Base-by-base conservation (phyloP, 2,888 invertebrate species). In the Strigamia transsilvanica region DNA sequence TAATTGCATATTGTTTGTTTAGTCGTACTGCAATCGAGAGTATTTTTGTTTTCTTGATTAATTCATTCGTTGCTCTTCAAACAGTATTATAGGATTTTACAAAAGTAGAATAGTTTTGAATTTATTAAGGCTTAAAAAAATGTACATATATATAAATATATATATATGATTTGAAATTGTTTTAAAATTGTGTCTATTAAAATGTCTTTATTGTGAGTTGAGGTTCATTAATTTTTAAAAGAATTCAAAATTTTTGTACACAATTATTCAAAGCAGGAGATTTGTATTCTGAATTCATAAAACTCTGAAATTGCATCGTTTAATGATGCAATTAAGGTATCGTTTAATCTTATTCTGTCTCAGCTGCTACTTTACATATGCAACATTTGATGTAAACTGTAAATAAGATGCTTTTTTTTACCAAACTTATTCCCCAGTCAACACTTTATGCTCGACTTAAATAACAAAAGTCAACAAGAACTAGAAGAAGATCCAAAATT, bases 81-180 rank as follows among this genome's bases (percentile, higher is more conserved):
- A 32, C 73, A 73, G 73, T 73, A 73, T 73, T 73, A 73, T 73
- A 73, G 73, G 73, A 73, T 73, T 73, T 73, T 13, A 73, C n/a
- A 73, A 9, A 18, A 56, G 46, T 46, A 46, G 46, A 46, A 46
- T 46, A 46, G 46, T 46, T 13, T 46, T 66, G 73, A 32, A 10
- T 73, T 73, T 73, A 10, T 10, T 51, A 10, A 73, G 32, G 13
- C 32, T 12, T 61, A 32, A 73, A 32, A 73, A 38, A 38, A 38
- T 38, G 38, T 38, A 32, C 27, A 27, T 73, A 73, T 2, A 32
- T 73, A 32, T 73, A 27, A 2, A 27, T 3, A 32, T 73, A 27
- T 73, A 73, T 2, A 32, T 73, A 32, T 73, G 32, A 32, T 73
- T 73, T 73, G 27, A 12, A 66, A 23, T 32, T 51, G 18, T 51